These are phyloP conservation scores for Ramphastos sulfuratus DNA, from an alignment of 2,113 vertebrate species.

Conservation along the genomic window DNA sequence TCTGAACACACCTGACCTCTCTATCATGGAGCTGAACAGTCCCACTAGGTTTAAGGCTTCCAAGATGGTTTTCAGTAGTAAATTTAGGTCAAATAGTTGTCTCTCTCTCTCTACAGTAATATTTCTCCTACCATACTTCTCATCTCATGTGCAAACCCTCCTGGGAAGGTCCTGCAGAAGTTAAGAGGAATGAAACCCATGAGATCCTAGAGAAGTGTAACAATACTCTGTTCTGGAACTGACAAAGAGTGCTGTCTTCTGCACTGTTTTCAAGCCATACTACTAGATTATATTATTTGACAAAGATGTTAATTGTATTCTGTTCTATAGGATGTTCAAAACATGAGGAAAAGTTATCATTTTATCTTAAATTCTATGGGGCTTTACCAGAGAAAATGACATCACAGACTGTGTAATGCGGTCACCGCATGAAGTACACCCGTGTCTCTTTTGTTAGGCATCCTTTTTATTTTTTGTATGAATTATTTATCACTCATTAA, in stretches of 20 bases:
- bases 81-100: background rate
- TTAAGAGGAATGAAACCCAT: background rate
- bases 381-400: background rate
- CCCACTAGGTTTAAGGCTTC: background rate
- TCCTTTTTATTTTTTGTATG: constrained; percentile 41
- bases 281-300: constrained; percentile 20
- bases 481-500: constrained; percentile 65
- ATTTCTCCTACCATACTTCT: constrained; percentile 5
- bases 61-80: background rate
- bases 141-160: background rate
- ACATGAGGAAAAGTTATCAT: constrained; percentile 20
- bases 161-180: background rate
- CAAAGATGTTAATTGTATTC: constrained; percentile 43
- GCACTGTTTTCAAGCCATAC: background rate
- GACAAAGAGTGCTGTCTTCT: constrained; percentile 15
- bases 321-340: constrained; percentile 6
- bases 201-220: background rate
- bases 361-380: constrained; percentile 7
- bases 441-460: constrained; percentile 12
- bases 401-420: constrained; percentile 21
- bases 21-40: background rate
- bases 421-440: constrained; percentile 7
- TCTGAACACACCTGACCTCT: background rate
- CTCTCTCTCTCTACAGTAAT: background rate
- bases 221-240: background rate